Base-by-base conservation (phyloP, 2,797 vertebrate genomes). In the Thaleichthys pacificus region DNA sequence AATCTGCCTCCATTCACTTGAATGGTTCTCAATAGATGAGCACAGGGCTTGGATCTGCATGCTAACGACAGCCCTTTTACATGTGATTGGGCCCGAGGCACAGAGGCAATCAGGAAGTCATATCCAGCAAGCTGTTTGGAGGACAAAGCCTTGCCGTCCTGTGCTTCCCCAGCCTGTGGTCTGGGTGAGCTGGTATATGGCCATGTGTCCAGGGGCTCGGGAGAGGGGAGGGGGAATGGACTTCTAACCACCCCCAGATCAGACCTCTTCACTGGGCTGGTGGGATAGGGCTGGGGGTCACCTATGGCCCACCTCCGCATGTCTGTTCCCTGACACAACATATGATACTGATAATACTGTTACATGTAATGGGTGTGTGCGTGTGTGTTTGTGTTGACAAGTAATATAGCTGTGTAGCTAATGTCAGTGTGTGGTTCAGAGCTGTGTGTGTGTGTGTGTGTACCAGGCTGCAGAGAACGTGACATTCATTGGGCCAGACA, bases 401-500 rank as follows among this genome's bases (percentile, higher is more conserved):
- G 11, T 14, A 12, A 47, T 47, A 47, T 47, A 47, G 42, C 11
- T 47, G 42, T 47, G 9, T 14, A 47, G 42, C 42, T 47, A 8
- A n/a, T 56, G 19, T 56, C 15, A 56, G 19, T 56, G 51, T 51
- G 49, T 56, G 51, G 32, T 35, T 35, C 32, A 0, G 32, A 35
- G 5, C 32, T 56, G 51, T 54, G 15, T 54, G 51, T 54, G 51
- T 54, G 51, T 61, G 7, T 14, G 30, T 51, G 70, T 64, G 78
- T 71, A 72, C 72, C 85, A 98, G 97, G 95, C 91, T 21, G 93
- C 93, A 47, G 95, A 94, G 85, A 92, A 89, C 24, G 93, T 98
- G 82, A 80, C 90, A 47, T 99, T 99, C 91, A 95, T 98, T 74
- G 97, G 98, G 62, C 97, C 97, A 57, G 97, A 98, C 90, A 96